Conservation (phyloP, 2,113 vertebrate species). For the Nothobranchius kuhntae region DNA sequence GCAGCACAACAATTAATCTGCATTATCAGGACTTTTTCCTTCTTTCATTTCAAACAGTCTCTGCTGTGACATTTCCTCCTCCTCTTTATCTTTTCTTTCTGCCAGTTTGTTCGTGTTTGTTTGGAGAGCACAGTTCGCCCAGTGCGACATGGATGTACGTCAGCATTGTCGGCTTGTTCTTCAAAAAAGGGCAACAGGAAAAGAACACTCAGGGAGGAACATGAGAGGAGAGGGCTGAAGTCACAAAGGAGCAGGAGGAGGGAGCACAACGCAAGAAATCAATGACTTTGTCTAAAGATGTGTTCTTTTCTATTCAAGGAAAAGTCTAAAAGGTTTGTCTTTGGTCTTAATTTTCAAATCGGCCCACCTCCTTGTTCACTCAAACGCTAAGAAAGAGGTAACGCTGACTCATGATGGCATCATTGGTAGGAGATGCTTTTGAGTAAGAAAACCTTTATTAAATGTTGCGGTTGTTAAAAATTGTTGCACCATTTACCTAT, state of each 20-base stretch:
- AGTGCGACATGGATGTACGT: constrained; percentile 65
- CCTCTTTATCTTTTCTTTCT: constrained; percentile 36
- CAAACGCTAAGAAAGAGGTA: too few relatives aligned
- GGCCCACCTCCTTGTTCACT: too few relatives aligned
- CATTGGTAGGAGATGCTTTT: not conserved
- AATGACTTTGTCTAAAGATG: constrained; percentile 10
- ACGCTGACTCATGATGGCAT: not conserved
- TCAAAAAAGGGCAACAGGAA: constrained; percentile 69
- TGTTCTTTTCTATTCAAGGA: not conserved
- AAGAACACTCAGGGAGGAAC: constrained; percentile 52
- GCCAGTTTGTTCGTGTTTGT: constrained; percentile 56
- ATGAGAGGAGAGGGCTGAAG: constrained; percentile 13
- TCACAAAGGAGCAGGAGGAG: not conserved
- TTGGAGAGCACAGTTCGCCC: constrained; percentile 49
- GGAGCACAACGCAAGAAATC: constrained; percentile 2
- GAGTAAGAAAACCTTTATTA: not conserved
- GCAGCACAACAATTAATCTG: constrained; percentile 21
- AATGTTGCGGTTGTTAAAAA: not conserved
- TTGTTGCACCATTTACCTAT: not conserved
- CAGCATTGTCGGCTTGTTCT: constrained; percentile 51
- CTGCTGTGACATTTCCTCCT: not conserved
- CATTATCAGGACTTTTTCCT: constrained; percentile 21
- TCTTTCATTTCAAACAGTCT: constrained; percentile 14
- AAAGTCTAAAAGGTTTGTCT: not conserved
- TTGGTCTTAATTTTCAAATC: too few relatives aligned